A percentile compares a stretch with the other conserved stretches of the same genome.
These are phyloP conservation scores for Schizotus pectinicornis DNA, from an alignment of 2,888 invertebrate genomes.

Conservation along the genomic window DNA sequence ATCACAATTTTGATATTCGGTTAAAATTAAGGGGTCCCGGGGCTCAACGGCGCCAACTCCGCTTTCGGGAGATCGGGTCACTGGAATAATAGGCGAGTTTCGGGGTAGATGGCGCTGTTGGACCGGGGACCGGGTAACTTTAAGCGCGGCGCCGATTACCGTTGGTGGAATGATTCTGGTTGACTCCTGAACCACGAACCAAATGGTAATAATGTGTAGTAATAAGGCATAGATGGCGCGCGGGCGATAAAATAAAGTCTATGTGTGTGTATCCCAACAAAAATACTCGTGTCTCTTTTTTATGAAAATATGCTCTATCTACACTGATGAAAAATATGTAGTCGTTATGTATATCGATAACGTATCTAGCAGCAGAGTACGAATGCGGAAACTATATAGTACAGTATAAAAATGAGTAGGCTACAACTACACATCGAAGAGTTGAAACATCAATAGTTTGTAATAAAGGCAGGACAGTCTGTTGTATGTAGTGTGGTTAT, in stretches of 20 bases:
- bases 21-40: background rate
- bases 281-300: constrained; percentile 56
- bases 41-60: too few species aligned
- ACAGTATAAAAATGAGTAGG: constrained; percentile 59
- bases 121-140: background rate
- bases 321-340: constrained; percentile 56
- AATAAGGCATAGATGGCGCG: constrained; percentile 54
- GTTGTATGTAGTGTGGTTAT: constrained; percentile 40
- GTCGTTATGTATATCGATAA: constrained; percentile 37
- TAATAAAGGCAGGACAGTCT: constrained; percentile 56
- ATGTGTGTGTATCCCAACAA: constrained; percentile 42
- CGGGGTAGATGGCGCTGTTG: too few species aligned
- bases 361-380: constrained; percentile 51
- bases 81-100: too few species aligned
- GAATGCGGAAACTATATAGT: constrained; percentile 54
- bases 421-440: constrained; percentile 57
- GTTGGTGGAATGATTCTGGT: constrained; percentile 32
- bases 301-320: constrained; percentile 57
- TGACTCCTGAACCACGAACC: constrained; percentile 48
- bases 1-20: background rate
- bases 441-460: constrained; percentile 53
- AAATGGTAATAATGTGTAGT: constrained; percentile 45
- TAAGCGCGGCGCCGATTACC: constrained; percentile 16
- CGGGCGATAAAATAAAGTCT: constrained; percentile 26
- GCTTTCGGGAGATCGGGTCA: too few species aligned